These are phyloP conservation scores for Anthrax anthrax DNA, from an alignment of 2,888 invertebrate genomes.

Conservation along the genomic window DNA sequence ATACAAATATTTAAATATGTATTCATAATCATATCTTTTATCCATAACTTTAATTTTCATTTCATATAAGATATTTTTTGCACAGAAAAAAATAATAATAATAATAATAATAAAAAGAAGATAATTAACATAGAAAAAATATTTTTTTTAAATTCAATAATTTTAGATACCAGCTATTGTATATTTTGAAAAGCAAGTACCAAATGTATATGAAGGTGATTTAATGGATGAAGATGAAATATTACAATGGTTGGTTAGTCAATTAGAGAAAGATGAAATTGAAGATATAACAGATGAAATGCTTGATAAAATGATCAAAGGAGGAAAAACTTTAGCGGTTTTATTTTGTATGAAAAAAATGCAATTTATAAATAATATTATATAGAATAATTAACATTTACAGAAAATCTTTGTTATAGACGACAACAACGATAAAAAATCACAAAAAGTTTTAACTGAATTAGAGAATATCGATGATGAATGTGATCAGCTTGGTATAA, in stretches of 20 bases:
- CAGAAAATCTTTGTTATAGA: constrained; percentile 37
- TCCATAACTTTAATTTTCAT: too few species aligned
- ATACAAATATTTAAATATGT: not conserved
- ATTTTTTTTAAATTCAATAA: not conserved
- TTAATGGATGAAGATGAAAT: constrained; percentile 80
- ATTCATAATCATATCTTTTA: not conserved
- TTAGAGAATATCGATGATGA: constrained; percentile 89
- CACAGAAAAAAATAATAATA: too few species aligned
- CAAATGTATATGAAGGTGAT: constrained; percentile 85
- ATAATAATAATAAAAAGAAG: not conserved
- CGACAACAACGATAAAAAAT: constrained; percentile 79
- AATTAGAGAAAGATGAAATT: constrained; percentile 83
- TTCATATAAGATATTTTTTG: too few species aligned
- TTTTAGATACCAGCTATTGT: constrained; percentile 61
- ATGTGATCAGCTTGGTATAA: constrained; percentile 75
- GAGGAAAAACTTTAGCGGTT: constrained; percentile 78
- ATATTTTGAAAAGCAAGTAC: constrained; percentile 86
- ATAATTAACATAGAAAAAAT: not conserved
- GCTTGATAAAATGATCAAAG: constrained; percentile 77
- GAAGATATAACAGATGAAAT: constrained; percentile 92
- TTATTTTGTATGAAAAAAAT: constrained; percentile 57
- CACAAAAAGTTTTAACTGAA: constrained; percentile 71
- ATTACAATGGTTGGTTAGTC: constrained; percentile 73
- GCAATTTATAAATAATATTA: not conserved
- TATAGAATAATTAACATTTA: not conserved